A percentile compares a stretch with the other conserved stretches of the same genome.
These are phyloP conservation scores for Chionomys nivalis DNA, from an alignment of 2,113 vertebrate genomes.

Conservation along the genomic window DNA sequence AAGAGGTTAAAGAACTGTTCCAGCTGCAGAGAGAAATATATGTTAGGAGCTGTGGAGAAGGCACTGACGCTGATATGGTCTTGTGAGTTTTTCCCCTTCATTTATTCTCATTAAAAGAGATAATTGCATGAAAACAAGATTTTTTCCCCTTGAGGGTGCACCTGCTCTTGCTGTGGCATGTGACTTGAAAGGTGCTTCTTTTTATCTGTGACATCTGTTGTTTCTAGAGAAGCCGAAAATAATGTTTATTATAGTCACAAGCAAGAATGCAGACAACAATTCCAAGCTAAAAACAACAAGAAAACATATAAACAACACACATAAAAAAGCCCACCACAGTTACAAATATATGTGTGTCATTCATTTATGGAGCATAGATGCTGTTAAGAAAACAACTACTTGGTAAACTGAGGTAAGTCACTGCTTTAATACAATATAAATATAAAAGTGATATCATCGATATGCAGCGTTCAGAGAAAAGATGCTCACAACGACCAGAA, in stretches of 20 bases:
- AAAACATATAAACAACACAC: neutral
- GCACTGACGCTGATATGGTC: conserved; percentile 11
- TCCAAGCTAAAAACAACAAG: neutral
- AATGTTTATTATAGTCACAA: neutral
- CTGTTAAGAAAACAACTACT: conserved; percentile 3
- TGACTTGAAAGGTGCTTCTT: conserved; percentile 34
- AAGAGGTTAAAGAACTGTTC: conserved; percentile 60
- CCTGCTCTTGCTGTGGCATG: conserved; percentile 66
- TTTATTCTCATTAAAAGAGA: conserved; percentile 74
- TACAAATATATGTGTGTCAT: neutral
- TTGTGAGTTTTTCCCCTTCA: conserved; percentile 70
- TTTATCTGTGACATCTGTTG: conserved; percentile 29
- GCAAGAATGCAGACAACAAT: neutral
- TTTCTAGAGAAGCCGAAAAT: conserved; percentile 12
- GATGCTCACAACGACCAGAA: neutral
- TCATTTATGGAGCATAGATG: neutral
- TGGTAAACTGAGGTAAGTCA: neutral
- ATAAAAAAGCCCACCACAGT: neutral
- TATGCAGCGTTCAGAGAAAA: neutral
- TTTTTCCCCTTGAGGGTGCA: conserved; percentile 35
- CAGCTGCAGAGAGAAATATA: conserved; percentile 43
- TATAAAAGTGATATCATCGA: neutral
- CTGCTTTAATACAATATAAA: neutral
- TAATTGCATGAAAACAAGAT: conserved; percentile 60
- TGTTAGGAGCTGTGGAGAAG: conserved; percentile 45